A percentile compares a stretch with the other conserved stretches of the same genome.
phyloP scores from a whole-genome alignment of 2,113 vertebrate species.

The Alligator sinensis region DNA sequence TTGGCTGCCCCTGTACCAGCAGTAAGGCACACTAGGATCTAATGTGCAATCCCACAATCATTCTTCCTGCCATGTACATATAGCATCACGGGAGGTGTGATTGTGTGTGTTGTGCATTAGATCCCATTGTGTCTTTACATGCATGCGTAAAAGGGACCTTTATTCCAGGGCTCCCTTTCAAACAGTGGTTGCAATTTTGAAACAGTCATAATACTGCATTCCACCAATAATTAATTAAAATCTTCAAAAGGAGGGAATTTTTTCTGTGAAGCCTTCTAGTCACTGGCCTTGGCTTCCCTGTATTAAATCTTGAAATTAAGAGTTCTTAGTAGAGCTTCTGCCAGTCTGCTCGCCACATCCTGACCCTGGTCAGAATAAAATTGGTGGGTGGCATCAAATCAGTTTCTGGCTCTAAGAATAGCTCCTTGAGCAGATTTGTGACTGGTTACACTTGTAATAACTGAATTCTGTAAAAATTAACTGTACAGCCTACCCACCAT shows the following conservation, averaged over 20 bases:
- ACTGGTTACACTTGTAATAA: not conserved
- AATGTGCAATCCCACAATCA: too few relatives aligned
- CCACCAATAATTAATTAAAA: not conserved
- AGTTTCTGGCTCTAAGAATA: not conserved
- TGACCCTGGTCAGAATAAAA: not conserved
- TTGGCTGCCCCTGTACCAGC: too few relatives aligned
- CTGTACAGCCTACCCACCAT: not conserved
- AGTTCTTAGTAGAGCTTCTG: not conserved
- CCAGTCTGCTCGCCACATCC: not conserved
- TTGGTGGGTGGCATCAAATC: not conserved
- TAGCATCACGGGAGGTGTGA: too few relatives aligned
- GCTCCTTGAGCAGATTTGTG: not conserved
- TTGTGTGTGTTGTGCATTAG: too few relatives aligned
- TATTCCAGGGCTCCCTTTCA: not conserved
- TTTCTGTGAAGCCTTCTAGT: not conserved
- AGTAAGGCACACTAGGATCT: too few relatives aligned
- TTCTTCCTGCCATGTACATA: too few relatives aligned
- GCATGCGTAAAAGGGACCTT: not conserved
- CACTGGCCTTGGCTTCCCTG: not conserved
- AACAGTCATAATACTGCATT: not conserved
- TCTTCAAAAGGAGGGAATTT: accelerated
- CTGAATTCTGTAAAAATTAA: too few relatives aligned
- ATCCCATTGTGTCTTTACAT: too few relatives aligned
- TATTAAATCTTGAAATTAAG: not conserved
- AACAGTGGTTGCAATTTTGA: not conserved